Base-by-base conservation (phyloP, 2,888 invertebrate genomes). In the Brachyopa scutellaris region DNA sequence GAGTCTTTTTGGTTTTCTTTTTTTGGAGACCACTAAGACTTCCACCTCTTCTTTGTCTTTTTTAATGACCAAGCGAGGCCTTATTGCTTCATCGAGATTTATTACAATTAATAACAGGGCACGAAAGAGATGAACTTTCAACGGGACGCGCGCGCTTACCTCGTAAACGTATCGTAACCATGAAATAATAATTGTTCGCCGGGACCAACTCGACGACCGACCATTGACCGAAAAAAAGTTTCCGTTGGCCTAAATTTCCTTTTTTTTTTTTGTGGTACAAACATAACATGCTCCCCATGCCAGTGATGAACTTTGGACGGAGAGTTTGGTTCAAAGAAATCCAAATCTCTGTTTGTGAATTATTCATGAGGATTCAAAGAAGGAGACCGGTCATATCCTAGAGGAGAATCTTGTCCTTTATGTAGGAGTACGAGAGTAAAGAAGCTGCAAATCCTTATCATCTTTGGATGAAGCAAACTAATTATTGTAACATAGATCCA, bases 91-190 rank as follows among this genome's bases (percentile, higher is more conserved):
- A 87, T 87, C 87, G 87, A 89, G 89, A 89, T 89, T 89, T 89
- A 89, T 89, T 88, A 86, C 89, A 89, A 88, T 88, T 89, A 89
- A 89, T 89, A 89, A 89, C 87, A 89, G 89, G 88, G 87, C 82
- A 15, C 45, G 29, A 38, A 19, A 29, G 57, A 76, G 62, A 55
- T 80, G 80, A 80, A 80, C 69, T 80, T 66, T 69, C 74, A 57
- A 61, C 47, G 64, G 29, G 31, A 57, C 51, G 59, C 57, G 62
- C 51, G 59, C 57, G 76, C 64, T 69, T 55, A 29, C 13, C 49
- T 77, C 53, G 55, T 77, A 72, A 77, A 77, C 66, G 70, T 66
- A 77, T 61, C 66, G 64, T 77, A 77, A 77, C 82, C 77, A 77
- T 82, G 77, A 82, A 76, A 72, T 61, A 70, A 82, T 82, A 82